These are phyloP conservation scores for Plestiodon gilberti DNA, from an alignment of 2,113 vertebrate genomes.

Conservation along the genomic window DNA sequence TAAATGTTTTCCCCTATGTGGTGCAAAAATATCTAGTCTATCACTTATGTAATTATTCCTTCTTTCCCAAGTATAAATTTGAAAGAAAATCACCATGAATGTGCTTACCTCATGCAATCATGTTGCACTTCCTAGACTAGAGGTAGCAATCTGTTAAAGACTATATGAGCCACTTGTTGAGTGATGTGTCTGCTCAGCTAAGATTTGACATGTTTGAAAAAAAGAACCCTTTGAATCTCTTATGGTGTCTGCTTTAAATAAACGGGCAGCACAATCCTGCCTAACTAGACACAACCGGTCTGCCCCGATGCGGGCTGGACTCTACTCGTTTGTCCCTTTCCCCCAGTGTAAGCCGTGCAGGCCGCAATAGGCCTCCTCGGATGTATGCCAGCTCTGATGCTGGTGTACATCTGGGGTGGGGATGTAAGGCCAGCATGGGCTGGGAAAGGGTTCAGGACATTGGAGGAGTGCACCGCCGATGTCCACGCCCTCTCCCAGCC, in stretches of 20 bases:
- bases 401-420: too few relatives aligned
- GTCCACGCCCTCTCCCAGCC: too few relatives aligned
- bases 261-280: too few relatives aligned
- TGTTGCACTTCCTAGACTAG: slow-evolving; percentile 34
- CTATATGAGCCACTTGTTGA: background rate
- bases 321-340: too few relatives aligned
- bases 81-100: slow-evolving; percentile 40
- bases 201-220: background rate
- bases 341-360: too few relatives aligned
- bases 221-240: background rate
- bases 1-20: background rate
- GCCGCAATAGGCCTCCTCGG: too few relatives aligned
- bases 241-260: background rate
- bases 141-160: background rate
- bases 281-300: too few relatives aligned
- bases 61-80: slow-evolving; percentile 2
- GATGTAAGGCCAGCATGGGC: too few relatives aligned
- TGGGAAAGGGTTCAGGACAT: too few relatives aligned
- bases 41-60: slow-evolving; percentile 24
- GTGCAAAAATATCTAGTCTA: background rate
- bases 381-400: too few relatives aligned
- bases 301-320: too few relatives aligned
- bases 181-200: background rate
- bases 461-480: too few relatives aligned
- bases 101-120: slow-evolving; percentile 41